Percentiles rank a stretch among this genome's conserved stretches.
phyloP scores from a whole-genome alignment of 2,797 vertebrate genomes.

The Strix occidentalis region DNA sequence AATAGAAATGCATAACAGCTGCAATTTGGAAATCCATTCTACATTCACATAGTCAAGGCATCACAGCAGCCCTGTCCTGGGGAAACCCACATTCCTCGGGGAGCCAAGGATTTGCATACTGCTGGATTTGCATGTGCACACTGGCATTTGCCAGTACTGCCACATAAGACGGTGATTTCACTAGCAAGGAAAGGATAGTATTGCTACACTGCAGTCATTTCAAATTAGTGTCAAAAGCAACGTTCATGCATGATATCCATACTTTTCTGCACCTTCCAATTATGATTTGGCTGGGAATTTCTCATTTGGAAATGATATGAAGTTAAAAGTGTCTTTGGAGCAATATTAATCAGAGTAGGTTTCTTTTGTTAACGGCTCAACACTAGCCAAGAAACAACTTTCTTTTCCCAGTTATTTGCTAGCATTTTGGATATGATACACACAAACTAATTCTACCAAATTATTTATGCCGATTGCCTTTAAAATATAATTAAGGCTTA shows the following conservation, averaged over 20 bases:
- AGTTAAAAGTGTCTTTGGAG: neutral
- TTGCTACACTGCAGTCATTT: neutral
- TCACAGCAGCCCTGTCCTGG: neutral
- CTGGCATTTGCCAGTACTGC: neutral
- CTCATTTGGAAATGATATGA: neutral
- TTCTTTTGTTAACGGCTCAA: neutral
- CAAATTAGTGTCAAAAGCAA: neutral
- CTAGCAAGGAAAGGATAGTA: neutral
- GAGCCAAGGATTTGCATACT: neutral
- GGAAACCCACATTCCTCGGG: neutral
- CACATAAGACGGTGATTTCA: neutral
- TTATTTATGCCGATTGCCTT: constrained; percentile 41
- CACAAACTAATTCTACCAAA: neutral
- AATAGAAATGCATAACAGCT: neutral
- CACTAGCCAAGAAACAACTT: neutral
- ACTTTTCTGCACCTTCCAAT: neutral
- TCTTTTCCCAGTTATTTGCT: neutral
- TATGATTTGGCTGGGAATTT: neutral
- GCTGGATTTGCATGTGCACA: neutral
- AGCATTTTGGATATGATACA: neutral
- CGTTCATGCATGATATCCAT: neutral
- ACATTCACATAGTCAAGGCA: neutral
- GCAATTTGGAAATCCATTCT: neutral
- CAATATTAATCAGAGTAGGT: neutral
- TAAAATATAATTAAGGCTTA: constrained; percentile 13